Percentiles rank a stretch among this genome's conserved stretches.
These are phyloP conservation scores for Antitype chi DNA, from an alignment of 2,888 invertebrate genomes.

Conservation along the genomic window DNA sequence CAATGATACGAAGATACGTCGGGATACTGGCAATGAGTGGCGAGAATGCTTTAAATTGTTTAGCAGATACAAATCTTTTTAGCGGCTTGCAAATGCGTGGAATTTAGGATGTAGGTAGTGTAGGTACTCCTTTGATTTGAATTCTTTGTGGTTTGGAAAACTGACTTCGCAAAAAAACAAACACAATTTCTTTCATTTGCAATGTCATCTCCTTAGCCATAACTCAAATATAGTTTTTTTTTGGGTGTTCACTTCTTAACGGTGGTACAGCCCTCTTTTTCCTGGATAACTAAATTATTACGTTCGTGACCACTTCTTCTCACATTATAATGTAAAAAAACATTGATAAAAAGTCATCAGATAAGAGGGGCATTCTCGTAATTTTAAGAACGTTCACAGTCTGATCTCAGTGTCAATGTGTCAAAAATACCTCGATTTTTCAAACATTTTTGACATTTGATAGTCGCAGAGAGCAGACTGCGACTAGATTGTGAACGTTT, in stretches of 20 bases:
- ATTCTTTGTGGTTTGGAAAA: not conserved
- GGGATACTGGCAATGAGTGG: conserved; percentile 45
- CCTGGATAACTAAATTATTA: too few species aligned
- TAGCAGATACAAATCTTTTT: conserved; percentile 10
- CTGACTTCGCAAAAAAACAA: not conserved
- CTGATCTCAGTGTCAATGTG: too few species aligned
- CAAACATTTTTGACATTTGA: not conserved
- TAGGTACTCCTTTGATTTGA: not conserved
- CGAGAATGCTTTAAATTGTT: conserved; percentile 21
- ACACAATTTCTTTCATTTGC: not conserved
- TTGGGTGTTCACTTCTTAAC: too few species aligned
- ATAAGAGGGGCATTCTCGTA: too few species aligned
- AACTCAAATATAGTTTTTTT: not conserved
- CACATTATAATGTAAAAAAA: too few species aligned
- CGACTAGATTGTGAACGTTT: not conserved
- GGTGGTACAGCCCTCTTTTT: too few species aligned
- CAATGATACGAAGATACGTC: conserved; percentile 44
- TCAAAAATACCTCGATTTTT: too few species aligned
- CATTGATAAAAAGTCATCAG: too few species aligned
- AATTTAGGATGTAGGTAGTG: not conserved
- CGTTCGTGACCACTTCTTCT: too few species aligned
- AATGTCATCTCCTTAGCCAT: not conserved
- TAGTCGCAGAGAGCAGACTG: too few species aligned
- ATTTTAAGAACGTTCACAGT: too few species aligned
- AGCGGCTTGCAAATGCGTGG: not conserved